These are phyloP conservation scores for Azorinus chamasolen DNA, from an alignment of 2,888 invertebrate genomes.

Conservation along the genomic window DNA sequence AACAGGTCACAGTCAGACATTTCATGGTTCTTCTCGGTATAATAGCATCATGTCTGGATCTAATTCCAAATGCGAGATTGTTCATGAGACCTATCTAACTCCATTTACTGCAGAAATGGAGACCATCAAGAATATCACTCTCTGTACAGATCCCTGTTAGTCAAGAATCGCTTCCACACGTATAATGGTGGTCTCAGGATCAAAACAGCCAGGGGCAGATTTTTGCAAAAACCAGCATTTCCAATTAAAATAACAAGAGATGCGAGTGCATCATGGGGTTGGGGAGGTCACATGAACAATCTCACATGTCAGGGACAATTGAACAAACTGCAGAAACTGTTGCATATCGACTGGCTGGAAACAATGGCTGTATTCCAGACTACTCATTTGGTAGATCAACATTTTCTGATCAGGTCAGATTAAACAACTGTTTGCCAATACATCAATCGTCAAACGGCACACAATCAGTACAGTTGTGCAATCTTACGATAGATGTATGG, in stretches of 20 bases:
- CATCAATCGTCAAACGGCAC: constrained; percentile 33
- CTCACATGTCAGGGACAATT: constrained; percentile 24
- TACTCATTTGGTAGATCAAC: constrained; percentile 2
- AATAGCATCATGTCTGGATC: constrained; percentile 34
- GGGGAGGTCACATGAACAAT: constrained; percentile 8
- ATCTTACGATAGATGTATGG: constrained; percentile 33
- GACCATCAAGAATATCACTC: constrained; percentile 7
- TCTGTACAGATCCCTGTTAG: constrained; percentile 7
- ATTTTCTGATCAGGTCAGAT: constrained; percentile 34
- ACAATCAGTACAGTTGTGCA: constrained; percentile 21
- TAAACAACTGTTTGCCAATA: constrained; percentile 30
- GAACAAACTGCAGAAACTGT: constrained; percentile 11
- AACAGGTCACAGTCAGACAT: constrained; percentile 18
- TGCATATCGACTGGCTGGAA: constrained; percentile 40
- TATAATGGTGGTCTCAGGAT: constrained; percentile 44
- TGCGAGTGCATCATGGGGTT: constrained; percentile 34
- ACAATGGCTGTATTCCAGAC: constrained; percentile 28
- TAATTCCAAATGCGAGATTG: constrained; percentile 29
- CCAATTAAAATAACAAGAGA: constrained; percentile 34
- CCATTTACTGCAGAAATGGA: constrained; percentile 17
- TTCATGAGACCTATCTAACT: constrained; percentile 20
- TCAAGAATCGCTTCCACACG: neutral
- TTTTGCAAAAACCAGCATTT: constrained; percentile 7
- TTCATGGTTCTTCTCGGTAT: constrained; percentile 38
- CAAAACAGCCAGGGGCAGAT: constrained; percentile 38